A percentile compares a stretch with the other conserved stretches of the same genome.
phyloP scores from a whole-genome alignment of 2,797 vertebrate genomes.

The Calcarius lapponicus region DNA sequence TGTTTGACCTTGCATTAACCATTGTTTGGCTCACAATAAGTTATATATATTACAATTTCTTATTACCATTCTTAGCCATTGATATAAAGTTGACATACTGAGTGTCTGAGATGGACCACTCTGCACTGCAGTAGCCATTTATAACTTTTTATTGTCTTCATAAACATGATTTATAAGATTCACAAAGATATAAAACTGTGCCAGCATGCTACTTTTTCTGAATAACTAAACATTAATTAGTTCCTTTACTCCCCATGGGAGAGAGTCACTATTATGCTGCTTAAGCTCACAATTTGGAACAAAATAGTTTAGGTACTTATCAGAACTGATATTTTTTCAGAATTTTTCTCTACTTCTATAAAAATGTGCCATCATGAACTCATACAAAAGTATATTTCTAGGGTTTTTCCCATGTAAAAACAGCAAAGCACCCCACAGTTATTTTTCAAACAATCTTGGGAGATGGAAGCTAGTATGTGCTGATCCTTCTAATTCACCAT shows the following conservation, averaged over 20 bases:
- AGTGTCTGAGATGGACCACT: slow-evolving; percentile 30
- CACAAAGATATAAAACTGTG: slow-evolving; percentile 46
- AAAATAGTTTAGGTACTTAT: neutral
- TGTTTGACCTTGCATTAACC: neutral
- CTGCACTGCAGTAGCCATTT: slow-evolving; percentile 34
- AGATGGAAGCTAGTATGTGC: neutral
- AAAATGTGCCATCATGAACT: neutral
- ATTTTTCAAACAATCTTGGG: neutral
- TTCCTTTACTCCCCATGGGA: neutral
- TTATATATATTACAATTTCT: neutral
- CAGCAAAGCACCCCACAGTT: neutral
- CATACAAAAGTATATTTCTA: neutral
- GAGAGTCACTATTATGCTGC: neutral
- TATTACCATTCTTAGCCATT: slow-evolving; percentile 34
- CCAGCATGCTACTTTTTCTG: neutral
- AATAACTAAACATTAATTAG: neutral
- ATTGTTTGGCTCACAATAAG: slow-evolving; percentile 20
- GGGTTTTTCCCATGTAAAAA: neutral
- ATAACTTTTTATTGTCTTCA: slow-evolving; percentile 56
- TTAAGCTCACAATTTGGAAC: neutral
- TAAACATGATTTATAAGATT: slow-evolving; percentile 66
- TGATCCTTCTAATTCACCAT: neutral
- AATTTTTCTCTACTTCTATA: neutral
- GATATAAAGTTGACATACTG: slow-evolving; percentile 54
- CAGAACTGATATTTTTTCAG: neutral